Percentiles rank a stretch among this genome's conserved stretches.
These are phyloP conservation scores for Hippocampus abdominalis DNA, from an alignment of 2,113 vertebrate species.

Conservation along the genomic window DNA sequence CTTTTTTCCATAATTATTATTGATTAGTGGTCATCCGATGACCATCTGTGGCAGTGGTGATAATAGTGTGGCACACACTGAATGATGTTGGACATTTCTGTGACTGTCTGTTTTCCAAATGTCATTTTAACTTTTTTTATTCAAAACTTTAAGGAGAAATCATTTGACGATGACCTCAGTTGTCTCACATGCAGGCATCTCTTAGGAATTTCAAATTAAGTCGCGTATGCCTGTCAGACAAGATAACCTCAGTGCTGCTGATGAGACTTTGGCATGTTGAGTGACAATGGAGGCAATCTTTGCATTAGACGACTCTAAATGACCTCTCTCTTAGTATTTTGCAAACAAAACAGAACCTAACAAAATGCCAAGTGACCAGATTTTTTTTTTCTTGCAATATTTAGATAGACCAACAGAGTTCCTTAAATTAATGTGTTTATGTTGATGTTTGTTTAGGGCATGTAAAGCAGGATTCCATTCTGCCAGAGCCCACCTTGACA, in stretches of 20 bases:
- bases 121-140: neutral
- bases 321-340: neutral
- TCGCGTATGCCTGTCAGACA: conserved; percentile 40
- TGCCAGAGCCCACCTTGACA: conserved; percentile 3
- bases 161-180: neutral
- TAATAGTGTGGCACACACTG: neutral
- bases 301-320: conserved; percentile 46
- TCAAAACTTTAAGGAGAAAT: neutral
- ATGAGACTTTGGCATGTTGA: conserved; percentile 37
- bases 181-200: conserved; percentile 23
- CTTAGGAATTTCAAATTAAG: conserved; percentile 35
- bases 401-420: neutral
- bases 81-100: too few species aligned
- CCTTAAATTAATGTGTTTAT: neutral
- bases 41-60: too few species aligned
- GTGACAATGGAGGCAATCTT: conserved; percentile 47
- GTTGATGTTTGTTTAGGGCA: neutral
- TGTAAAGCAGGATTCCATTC: conserved; percentile 9
- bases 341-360: neutral
- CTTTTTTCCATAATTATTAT: neutral
- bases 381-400: neutral
- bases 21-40: neutral
- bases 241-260: conserved; percentile 43
- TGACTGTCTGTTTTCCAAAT: neutral
- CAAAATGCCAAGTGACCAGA: neutral